Base-by-base conservation (phyloP, 1,140 invertebrate species). In the Rhyzopertha dominica region DNA sequence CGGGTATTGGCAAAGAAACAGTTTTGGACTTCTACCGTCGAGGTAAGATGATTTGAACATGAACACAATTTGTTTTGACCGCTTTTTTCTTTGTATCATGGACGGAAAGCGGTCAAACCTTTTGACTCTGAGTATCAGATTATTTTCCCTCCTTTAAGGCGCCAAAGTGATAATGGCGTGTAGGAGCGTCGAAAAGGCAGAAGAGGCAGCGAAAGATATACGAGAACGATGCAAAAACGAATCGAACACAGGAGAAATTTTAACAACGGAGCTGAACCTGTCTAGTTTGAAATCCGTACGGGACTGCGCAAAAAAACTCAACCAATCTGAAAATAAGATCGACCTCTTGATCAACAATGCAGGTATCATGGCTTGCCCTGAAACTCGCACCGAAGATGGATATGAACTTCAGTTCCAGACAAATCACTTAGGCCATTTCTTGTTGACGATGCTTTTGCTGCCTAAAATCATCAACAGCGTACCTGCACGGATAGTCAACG, bases 1-100 rank as follows among this genome's bases (percentile, higher is more conserved):
- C 84, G 16, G 93, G 93, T 7, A 93, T 95, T 53, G 93, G 93
- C 5, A 90, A 88, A 71, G 84, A 86, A 65, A 90, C 90, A 9
- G 89, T 80, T 0, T 59, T 77, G 35, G 84, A 90, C 61, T 71
- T 91, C 53, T 87, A 84, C 22, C 77, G 74, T 57, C 71, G 86
- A 67, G 84, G 85, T 69, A 34, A 29, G 26, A 13, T 35, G 18
- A 37, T 37, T n/a, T 8, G 19, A 10, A 16, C 10, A 25, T 34
- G 22, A 36, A 23, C 5, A 26, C 16, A 4, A 35, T 10, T 35
- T 9, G 14, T 36, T 13, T 13, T 32, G 4, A 32, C 8, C 49
- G n/a, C n/a, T n/a, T n/a, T n/a, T n/a, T n/a, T n/a, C n/a, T n/a
- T n/a, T n/a, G n/a, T n/a, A n/a, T n/a, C n/a, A n/a, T n/a, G n/a